phyloP scores from a whole-genome alignment of 2,113 vertebrate genomes.

The Megaceryle torquata region DNA sequence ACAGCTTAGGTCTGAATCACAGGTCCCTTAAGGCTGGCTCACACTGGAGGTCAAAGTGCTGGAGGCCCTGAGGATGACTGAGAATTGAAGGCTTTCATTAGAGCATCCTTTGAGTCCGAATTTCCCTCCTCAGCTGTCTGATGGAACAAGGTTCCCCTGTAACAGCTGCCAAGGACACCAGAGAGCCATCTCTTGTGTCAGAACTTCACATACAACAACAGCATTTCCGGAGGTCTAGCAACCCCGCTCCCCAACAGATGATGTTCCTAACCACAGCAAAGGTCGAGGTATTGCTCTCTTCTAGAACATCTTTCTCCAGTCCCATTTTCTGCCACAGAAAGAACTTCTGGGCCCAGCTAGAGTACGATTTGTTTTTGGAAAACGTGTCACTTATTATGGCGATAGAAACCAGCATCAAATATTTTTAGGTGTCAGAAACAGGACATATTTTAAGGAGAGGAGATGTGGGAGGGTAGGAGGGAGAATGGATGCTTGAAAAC shows the following conservation, averaged over 20 bases:
- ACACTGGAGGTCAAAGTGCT: neutral
- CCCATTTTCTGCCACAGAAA: neutral
- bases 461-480: neutral
- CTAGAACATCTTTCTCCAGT: neutral
- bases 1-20: conserved; percentile 7
- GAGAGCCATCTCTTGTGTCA: neutral
- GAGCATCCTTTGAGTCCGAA: neutral
- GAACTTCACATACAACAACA: neutral
- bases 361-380: conserved; percentile 4
- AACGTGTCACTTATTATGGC: neutral
- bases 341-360: neutral
- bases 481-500: neutral
- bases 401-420: neutral
- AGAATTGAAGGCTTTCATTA: conserved; percentile 16
- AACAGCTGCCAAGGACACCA: neutral
- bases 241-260: neutral
- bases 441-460: neutral
- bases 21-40: conserved; percentile 3
- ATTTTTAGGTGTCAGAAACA: neutral
- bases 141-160: neutral
- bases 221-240: neutral
- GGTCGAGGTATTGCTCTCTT: neutral
- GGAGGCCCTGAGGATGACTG: neutral
- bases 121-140: neutral
- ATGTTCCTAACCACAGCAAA: neutral